Conservation (phyloP, 2,888 invertebrate genomes). For the Junonia oenone region DNA sequence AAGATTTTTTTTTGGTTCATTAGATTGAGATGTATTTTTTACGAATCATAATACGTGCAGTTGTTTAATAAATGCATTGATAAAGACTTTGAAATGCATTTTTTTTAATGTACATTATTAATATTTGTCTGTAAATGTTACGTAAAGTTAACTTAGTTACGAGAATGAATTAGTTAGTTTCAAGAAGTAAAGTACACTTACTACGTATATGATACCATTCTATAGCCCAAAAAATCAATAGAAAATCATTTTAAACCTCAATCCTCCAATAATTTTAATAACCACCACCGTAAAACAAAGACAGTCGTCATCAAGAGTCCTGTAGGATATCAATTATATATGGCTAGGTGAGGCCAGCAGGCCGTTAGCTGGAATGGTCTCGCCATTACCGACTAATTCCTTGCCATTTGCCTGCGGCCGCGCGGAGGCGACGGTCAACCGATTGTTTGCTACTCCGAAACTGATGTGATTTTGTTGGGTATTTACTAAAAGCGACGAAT, state of each 20-base stretch:
- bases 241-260: too few relatives aligned
- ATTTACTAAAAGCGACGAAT: not conserved
- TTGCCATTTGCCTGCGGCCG: conserved; percentile 75
- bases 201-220: too few relatives aligned
- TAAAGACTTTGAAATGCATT: too few relatives aligned
- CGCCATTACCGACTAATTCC: conserved; percentile 77
- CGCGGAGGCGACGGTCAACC: conserved; percentile 53
- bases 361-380: conserved; percentile 73
- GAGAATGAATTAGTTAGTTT: too few relatives aligned
- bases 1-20: conserved; percentile 7
- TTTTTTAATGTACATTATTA: too few relatives aligned
- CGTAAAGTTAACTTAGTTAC: too few relatives aligned
- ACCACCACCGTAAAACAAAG: not conserved
- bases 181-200: too few relatives aligned
- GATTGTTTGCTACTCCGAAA: conserved; percentile 34
- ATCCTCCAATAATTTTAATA: not conserved
- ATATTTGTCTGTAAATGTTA: too few relatives aligned
- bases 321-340: conserved; percentile 62
- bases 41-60: conserved; percentile 3
- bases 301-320: conserved; percentile 3
- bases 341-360: conserved; percentile 64
- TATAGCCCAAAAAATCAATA: too few relatives aligned
- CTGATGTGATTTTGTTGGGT: conserved; percentile 19
- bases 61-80: too few relatives aligned
- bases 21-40: conserved; percentile 2